Evolutionary conservation across 2,888 invertebrate genomes (phyloP), one percentile per base, ranked within the genome.

Genomic region (Nemurella pictetii): DNA sequence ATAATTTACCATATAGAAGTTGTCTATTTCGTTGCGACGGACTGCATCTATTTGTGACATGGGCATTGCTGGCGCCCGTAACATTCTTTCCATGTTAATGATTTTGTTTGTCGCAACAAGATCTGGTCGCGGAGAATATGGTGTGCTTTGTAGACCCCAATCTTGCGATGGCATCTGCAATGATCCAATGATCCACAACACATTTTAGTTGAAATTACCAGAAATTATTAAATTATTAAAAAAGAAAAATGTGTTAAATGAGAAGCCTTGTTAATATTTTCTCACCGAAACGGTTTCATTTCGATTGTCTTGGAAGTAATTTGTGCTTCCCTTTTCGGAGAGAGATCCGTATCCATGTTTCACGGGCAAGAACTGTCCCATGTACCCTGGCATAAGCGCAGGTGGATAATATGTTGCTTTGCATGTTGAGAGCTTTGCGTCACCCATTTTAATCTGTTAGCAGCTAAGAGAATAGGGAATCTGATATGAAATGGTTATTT

Each of bases 241-340:
- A 25, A 74, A 74, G 5, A 12, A 74, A 74, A n/a, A 74, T 74
- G 15, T 35, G 35, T 35, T 35, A 35, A 35, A 35, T 35, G 26
- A 0, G 25, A 36, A 32, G 32, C 25, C 2, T n/a, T 83, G 28
- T n/a, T 83, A 12, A 83, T 35, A 78, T 25, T 30, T 83, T 84
- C 87, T 87, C 87, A 91, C 91, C 87, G 91, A 90, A 81, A 91
- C 87, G 36, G 88, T 88, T 86, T 91, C 90, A 87, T 91, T 90
- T 85, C 91, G 88, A 86, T 90, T 91, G 81, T 90, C 89, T 85
- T 90, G 90, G 86, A 91, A 91, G 88, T 90, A 90, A 80, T 86
- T 89, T 7, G 89, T 85, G 84, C 87, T 88, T 5, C 88, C 88
- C 3, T 88, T 88, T 77, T 89, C 89, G 81, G 87, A 87, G 29